Base-by-base conservation (phyloP, 1,140 invertebrate genomes). In the Bradysia coprophila region DNA sequence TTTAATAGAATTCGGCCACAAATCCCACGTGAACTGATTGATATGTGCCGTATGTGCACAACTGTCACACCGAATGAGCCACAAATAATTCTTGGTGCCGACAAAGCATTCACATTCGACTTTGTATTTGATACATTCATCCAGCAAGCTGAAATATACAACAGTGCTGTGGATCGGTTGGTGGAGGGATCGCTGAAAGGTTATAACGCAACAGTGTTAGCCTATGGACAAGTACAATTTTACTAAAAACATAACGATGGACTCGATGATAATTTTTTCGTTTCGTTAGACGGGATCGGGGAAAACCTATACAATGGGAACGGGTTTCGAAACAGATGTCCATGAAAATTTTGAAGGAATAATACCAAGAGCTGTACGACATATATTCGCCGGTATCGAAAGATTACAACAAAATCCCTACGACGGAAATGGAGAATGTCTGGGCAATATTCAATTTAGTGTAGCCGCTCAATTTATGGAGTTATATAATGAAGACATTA, bases 281-380 rank as follows among this genome's bases (percentile, higher is more conserved):
- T 49, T 38, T 51, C 55, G 53, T 38, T 55, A 92, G 75, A 96
- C 91, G 37, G 91, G 91, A 0, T 90, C 85, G 18, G 95, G 94
- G 0, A 98, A 98, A 69, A 98, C 95, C 0, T 96, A 92, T 58
- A 93, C 92, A 1, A 98, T 98, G 95, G 95, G 95, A 18, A 97
- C 93, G 6, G 92, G 89, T 0, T 96, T 97, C 62, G 92, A 97
- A 51, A 71, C 88, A 3, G 79, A 84, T 43, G 59, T 75, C 4
- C 66, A 69, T 19, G 72, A 77, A 3, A 73, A 80, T 44, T 72
- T 79, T 45, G 66, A 63, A 40, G 93, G 94, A 2, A 93, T 97
- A 47, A 90, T 97, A 50, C 92, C 93, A 1, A 73, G 94, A 43
- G 91, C 93, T 4, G 85, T 98, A 31, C 70, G 77, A 41, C 84